These are phyloP conservation scores for Mus spicilegus DNA, from an alignment of 2,113 vertebrate genomes.

Conservation along the genomic window DNA sequence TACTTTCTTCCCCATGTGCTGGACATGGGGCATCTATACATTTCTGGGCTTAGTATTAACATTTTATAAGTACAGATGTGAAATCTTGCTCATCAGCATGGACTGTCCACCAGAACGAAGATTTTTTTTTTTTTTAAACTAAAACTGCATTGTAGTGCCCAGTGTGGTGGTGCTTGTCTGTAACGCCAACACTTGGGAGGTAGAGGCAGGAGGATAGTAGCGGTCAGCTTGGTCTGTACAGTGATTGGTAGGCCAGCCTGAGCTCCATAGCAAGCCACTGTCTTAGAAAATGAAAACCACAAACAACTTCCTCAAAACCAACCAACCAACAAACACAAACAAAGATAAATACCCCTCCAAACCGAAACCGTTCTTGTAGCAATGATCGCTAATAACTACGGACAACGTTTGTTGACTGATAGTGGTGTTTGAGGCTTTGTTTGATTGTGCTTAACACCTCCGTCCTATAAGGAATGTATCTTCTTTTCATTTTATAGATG, in stretches of 20 bases:
- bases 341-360: neutral
- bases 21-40: neutral
- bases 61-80: neutral
- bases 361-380: neutral
- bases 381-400: neutral
- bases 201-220: too few species aligned
- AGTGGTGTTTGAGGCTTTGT: neutral
- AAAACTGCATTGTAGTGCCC: neutral
- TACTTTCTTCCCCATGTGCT: neutral
- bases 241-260: neutral
- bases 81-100: neutral
- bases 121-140: neutral
- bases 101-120: neutral
- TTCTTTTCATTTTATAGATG: neutral
- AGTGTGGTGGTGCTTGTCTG: neutral
- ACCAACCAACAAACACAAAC: neutral
- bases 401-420: neutral
- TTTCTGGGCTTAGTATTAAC: conserved; percentile 6
- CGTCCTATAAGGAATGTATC: neutral
- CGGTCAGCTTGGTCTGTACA: neutral
- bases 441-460: neutral
- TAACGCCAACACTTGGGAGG: neutral
- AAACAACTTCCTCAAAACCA: neutral
- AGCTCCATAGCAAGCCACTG: neutral
- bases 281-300: neutral